Conservation (phyloP, 2,797 vertebrate species). For the Ctenosaura bakeri region DNA sequence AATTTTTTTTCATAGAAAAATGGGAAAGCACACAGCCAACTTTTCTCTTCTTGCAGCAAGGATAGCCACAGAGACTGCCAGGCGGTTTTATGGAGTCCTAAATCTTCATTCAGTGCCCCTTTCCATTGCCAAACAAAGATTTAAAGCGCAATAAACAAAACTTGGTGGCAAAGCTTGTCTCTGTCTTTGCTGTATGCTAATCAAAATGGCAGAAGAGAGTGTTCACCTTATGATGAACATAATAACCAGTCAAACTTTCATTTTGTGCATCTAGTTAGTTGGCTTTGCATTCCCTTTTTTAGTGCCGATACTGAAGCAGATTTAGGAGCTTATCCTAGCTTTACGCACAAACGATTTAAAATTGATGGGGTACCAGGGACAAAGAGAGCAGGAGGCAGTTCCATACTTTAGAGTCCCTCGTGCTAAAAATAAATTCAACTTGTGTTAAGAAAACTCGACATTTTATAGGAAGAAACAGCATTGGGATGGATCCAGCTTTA, state of each 20-base stretch:
- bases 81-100: constrained; percentile 74
- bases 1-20: background rate
- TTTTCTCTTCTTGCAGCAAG: constrained; percentile 57
- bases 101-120: constrained; percentile 75
- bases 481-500: too few species aligned
- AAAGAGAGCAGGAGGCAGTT: background rate
- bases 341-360: constrained; percentile 39
- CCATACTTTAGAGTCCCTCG: background rate
- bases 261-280: constrained; percentile 51
- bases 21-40: background rate
- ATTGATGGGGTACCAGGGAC: background rate
- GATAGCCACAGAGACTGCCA: constrained; percentile 71
- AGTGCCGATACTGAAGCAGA: constrained; percentile 26
- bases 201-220: constrained; percentile 64
- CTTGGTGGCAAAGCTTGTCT: constrained; percentile 66
- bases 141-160: constrained; percentile 76
- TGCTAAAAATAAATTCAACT: background rate
- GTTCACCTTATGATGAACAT: constrained; percentile 59
- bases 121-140: constrained; percentile 76
- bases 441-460: too few species aligned
- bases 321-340: constrained; percentile 36
- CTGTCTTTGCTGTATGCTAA: constrained; percentile 69
- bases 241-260: constrained; percentile 60
- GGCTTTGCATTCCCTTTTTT: constrained; percentile 43
- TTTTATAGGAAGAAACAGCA: too few species aligned